Evolutionary conservation across 2,113 vertebrate species (phyloP).

Genomic region (Sporophila hypoxantha): DNA sequence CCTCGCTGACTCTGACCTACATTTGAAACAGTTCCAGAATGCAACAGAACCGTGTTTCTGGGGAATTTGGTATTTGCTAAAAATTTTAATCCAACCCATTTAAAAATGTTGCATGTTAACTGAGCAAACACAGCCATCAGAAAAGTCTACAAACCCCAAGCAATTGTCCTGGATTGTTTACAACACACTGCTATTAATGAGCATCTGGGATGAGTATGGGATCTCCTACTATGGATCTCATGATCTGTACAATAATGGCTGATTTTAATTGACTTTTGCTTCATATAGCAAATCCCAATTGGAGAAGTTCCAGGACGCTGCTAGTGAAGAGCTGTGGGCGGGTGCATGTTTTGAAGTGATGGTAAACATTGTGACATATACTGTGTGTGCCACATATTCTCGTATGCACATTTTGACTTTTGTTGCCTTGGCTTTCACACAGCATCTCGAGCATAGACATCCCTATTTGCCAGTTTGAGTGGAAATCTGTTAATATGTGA

Average conservation of each 20-base stretch:
- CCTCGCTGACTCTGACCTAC: constrained; percentile 30
- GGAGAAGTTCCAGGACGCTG: constrained; percentile 63
- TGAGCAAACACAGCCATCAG: constrained; percentile 28
- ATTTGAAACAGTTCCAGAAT: constrained; percentile 4
- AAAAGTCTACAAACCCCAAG: not conserved
- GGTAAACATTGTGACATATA: constrained; percentile 70
- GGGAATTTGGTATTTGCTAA: constrained; percentile 21
- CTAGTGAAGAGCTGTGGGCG: constrained; percentile 60
- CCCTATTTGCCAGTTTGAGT: constrained; percentile 45
- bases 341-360: constrained; percentile 67
- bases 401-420: constrained; percentile 65
- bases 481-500: constrained; percentile 46
- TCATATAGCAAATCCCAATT: constrained; percentile 58
- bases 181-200: constrained; percentile 39
- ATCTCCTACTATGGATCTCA: constrained; percentile 34
- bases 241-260: constrained; percentile 59
- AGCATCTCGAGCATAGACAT: constrained; percentile 39
- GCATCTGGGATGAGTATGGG: constrained; percentile 30
- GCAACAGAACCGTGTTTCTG: not conserved
- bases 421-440: constrained; percentile 62
- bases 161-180: constrained; percentile 37
- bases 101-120: not conserved
- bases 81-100: not conserved
- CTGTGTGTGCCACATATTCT: constrained; percentile 64
- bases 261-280: constrained; percentile 68